Evolutionary conservation across 2,888 invertebrate genomes (phyloP).

Genomic region (Ormyrus labotus): DNA sequence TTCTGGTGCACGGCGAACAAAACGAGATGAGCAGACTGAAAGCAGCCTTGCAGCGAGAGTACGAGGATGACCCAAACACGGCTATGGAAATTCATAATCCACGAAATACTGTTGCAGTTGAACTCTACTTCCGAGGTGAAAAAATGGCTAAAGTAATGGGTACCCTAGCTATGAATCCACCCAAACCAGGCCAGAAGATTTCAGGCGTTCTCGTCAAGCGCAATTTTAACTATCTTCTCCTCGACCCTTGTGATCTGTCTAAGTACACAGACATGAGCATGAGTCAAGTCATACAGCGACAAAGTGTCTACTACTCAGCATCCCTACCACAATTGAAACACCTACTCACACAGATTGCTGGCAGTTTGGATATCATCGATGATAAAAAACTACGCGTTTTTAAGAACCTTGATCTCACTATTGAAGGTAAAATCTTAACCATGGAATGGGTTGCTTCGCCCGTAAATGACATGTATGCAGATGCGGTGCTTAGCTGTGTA

Average conservation of each 20-base stretch:
- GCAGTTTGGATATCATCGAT: conserved; percentile 83
- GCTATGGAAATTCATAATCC: conserved; percentile 96
- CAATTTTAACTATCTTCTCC: conserved; percentile 98
- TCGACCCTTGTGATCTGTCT: conserved; percentile 92
- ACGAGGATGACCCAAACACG: conserved; percentile 89
- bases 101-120: conserved; percentile 94
- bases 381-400: conserved; percentile 89
- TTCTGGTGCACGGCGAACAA: conserved; percentile 98
- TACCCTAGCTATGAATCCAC: conserved; percentile 88
- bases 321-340: conserved; percentile 84
- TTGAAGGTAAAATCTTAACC: conserved; percentile 89
- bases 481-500: conserved; percentile 92
- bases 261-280: conserved; percentile 98
- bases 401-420: conserved; percentile 86
- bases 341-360: conserved; percentile 87
- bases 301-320: conserved; percentile 92
- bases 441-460: conserved; percentile 97
- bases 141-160: conserved; percentile 99
- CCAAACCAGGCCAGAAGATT: conserved; percentile 86
- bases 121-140: conserved; percentile 96
- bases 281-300: conserved; percentile 94
- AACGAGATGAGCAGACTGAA: conserved; percentile 99
- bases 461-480: conserved; percentile 98
- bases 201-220: conserved; percentile 97
- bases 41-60: conserved; percentile 94